Evolutionary conservation across 2,888 invertebrate genomes (phyloP), one percentile per base, ranked within the genome.

Genomic region (Drosophila sordidula): DNA sequence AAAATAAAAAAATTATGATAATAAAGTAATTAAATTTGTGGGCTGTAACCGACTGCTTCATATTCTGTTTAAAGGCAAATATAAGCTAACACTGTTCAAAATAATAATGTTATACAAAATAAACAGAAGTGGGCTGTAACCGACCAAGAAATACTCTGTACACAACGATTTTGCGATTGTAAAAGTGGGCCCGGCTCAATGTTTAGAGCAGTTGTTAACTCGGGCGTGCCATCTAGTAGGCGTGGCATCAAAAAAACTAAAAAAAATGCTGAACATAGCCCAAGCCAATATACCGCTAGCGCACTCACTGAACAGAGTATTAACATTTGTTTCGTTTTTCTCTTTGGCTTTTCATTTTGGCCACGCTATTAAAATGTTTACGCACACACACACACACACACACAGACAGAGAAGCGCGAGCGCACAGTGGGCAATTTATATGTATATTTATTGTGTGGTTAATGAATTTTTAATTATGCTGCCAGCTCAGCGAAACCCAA

Each of bases 401-500:
- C 55, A 42, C 9, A 42, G 22, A n/a, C 56, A 55, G 44, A 26
- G 42, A 34, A 47, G 29, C 18, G 9, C 49, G 36, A 6, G 42
- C 29, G 14, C 56, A 57, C 49, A 26, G 58, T 58, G 36, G 34
- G n/a, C 26, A 22, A 54, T 44, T 55, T 63, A 58, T 74, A 49
- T 66, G 64, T 50, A 49, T 55, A 65, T 65, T 71, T 57, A 75
- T 70, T 64, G 65, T 56, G 72, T 54, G 68, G 64, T 73, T 80
- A 82, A 78, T 82, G 56, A 73, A 87, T 75, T 78, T 82, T 87
- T 87, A 87, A 82, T 84, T 78, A 84, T 78, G 70, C 69, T 57
- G 69, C 67, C 49, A 51, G 36, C 42, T 6, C 62, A 0, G 34
- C 11, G 34, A 34, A 12, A 4, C 9, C 18, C 32, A 12, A 12